Conservation (phyloP, 2,888 invertebrate species). For the Amblyteles armatorius region DNA sequence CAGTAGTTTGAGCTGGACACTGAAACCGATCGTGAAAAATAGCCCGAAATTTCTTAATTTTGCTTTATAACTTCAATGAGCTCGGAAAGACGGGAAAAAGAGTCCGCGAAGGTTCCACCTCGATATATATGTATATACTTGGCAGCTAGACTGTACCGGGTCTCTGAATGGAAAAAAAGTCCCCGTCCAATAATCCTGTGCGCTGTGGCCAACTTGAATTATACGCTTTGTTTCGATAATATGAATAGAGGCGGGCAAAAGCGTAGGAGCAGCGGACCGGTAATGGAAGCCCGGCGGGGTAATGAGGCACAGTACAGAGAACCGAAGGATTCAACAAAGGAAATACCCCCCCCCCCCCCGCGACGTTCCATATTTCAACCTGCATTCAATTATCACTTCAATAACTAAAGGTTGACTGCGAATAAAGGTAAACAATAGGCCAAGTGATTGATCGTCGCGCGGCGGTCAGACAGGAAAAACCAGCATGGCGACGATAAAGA, state of each 20-base stretch:
- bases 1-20: no score
- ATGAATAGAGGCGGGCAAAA: slow-evolving; percentile 51
- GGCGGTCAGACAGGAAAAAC: background rate
- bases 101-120: background rate
- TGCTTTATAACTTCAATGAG: background rate
- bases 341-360: background rate
- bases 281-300: slow-evolving; percentile 51
- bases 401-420: slow-evolving; percentile 76
- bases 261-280: slow-evolving; percentile 44
- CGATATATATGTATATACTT: background rate
- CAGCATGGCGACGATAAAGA: background rate
- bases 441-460: slow-evolving; percentile 28
- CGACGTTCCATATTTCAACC: slow-evolving; percentile 5
- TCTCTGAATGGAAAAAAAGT: background rate
- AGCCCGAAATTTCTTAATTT: background rate
- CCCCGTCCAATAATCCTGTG: slow-evolving; percentile 17
- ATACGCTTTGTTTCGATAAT: slow-evolving; percentile 54
- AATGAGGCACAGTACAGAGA: slow-evolving; percentile 49
- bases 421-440: slow-evolving; percentile 63
- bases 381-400: slow-evolving; percentile 75
- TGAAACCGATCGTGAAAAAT: no score
- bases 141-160: background rate
- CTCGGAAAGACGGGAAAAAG: background rate
- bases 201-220: slow-evolving; percentile 38
- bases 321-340: slow-evolving; percentile 51